These are phyloP conservation scores for Diploscapter pachys DNA, from an alignment of 1,140 invertebrate genomes.

Conservation along the genomic window DNA sequence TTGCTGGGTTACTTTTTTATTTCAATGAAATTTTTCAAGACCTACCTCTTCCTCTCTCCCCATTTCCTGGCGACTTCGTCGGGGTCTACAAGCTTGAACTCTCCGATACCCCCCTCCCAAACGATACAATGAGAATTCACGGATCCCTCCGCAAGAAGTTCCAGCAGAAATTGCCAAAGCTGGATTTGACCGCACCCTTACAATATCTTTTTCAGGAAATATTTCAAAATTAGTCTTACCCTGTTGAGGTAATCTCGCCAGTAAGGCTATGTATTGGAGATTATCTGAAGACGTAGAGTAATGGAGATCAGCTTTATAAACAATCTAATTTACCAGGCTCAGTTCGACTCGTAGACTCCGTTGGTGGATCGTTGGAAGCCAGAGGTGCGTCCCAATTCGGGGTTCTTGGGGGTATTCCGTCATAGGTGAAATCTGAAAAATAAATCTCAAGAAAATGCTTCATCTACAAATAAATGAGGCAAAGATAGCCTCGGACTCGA, in stretches of 20 bases:
- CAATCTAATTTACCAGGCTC: no score
- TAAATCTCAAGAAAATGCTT: no score
- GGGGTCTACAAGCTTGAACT: slow-evolving; percentile 79
- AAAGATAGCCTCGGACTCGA: no score
- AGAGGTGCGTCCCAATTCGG: no score
- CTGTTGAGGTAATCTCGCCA: slow-evolving; percentile 23
- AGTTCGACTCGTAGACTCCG: no score
- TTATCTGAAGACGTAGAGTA: no score
- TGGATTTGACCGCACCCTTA: slow-evolving; percentile 79
- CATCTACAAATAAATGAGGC: no score
- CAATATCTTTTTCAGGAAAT: slow-evolving; percentile 11
- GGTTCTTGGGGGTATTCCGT: no score
- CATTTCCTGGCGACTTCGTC: slow-evolving; percentile 93
- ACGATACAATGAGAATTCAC: slow-evolving; percentile 82
- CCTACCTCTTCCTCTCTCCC: slow-evolving; percentile 83
- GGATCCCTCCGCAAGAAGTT: slow-evolving; percentile 81
- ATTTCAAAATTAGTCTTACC: slow-evolving; percentile 11
- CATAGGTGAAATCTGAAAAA: no score
- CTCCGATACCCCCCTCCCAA: slow-evolving; percentile 75
- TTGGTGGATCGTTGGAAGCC: no score
- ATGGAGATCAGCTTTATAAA: no score
- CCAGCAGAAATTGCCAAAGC: slow-evolving; percentile 95
- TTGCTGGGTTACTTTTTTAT: slow-evolving; percentile 66
- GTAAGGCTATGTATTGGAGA: slow-evolving; percentile 29
- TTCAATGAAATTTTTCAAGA: not conserved